These are phyloP conservation scores for Sympetrum striolatum DNA, from an alignment of 2,888 invertebrate species.

Conservation along the genomic window DNA sequence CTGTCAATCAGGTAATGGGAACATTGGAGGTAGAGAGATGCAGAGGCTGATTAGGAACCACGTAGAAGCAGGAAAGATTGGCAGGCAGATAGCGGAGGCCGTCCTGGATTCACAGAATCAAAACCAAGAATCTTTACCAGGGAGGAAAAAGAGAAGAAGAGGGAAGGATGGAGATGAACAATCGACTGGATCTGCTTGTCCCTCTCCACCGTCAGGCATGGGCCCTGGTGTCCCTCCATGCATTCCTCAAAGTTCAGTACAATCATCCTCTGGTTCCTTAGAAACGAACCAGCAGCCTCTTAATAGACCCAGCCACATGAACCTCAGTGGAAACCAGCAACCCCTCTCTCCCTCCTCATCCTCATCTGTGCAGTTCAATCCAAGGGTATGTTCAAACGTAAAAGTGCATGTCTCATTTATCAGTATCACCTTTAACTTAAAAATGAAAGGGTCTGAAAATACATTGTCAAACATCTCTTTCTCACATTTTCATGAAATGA, in stretches of 20 bases:
- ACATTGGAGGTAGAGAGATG: slow-evolving; percentile 62
- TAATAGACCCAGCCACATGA: neutral
- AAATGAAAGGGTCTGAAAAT: too few relatives aligned
- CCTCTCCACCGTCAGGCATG: neutral
- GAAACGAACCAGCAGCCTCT: neutral
- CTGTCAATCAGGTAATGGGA: slow-evolving; percentile 46
- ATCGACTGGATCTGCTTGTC: neutral
- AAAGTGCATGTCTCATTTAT: too few relatives aligned
- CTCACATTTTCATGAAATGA: too few relatives aligned
- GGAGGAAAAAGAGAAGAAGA: slow-evolving; percentile 7
- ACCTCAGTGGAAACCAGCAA: neutral
- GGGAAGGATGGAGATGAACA: neutral
- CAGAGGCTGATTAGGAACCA: slow-evolving; percentile 76
- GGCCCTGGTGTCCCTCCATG: neutral
- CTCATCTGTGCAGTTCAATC: neutral
- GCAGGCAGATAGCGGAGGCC: slow-evolving; percentile 82
- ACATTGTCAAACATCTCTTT: too few relatives aligned
- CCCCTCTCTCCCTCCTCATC: neutral
- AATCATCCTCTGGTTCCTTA: neutral
- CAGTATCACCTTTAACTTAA: too few relatives aligned
- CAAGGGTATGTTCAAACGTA: neutral
- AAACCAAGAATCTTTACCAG: slow-evolving; percentile 56
- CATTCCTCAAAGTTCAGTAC: neutral
- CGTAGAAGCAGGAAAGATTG: slow-evolving; percentile 84
- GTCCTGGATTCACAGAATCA: slow-evolving; percentile 67